These are phyloP conservation scores for Brachyistius frenatus DNA, from an alignment of 2,113 vertebrate species.

Conservation along the genomic window DNA sequence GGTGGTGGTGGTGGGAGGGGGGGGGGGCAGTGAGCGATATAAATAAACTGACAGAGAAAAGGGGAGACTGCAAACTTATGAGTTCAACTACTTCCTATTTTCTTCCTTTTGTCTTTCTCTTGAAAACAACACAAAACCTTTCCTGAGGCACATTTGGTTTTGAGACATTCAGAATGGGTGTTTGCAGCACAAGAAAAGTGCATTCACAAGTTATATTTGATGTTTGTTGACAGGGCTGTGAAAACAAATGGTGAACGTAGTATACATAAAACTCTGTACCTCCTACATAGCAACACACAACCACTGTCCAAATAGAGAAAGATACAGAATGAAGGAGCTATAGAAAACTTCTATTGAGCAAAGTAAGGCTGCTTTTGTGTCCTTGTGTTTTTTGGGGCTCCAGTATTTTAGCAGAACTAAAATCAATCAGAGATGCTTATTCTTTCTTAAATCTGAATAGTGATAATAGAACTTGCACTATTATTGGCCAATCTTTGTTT, in stretches of 20 bases:
- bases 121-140: slow-evolving; percentile 12
- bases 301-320: too few species aligned
- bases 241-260: too few species aligned
- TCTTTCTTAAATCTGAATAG: not conserved
- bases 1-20: not conserved
- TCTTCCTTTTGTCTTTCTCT: not conserved
- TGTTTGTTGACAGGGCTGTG: not conserved
- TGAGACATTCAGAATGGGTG: not conserved
- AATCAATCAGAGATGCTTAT: not conserved
- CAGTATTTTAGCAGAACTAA: not conserved
- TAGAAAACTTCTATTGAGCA: too few species aligned
- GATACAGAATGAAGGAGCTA: too few species aligned
- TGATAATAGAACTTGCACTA: not conserved
- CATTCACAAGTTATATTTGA: not conserved
- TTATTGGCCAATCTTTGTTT: not conserved
- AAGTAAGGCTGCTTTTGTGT: not conserved
- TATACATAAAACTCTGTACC: not conserved
- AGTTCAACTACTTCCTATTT: not conserved
- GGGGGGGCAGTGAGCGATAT: slow-evolving; percentile 18
- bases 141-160: not conserved
- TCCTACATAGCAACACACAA: not conserved
- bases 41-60: slow-evolving; percentile 32
- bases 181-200: not conserved
- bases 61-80: not conserved
- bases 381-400: not conserved